Evolutionary conservation across 2,888 invertebrate species (phyloP).

Genomic region (Agrilus cyanescens): DNA sequence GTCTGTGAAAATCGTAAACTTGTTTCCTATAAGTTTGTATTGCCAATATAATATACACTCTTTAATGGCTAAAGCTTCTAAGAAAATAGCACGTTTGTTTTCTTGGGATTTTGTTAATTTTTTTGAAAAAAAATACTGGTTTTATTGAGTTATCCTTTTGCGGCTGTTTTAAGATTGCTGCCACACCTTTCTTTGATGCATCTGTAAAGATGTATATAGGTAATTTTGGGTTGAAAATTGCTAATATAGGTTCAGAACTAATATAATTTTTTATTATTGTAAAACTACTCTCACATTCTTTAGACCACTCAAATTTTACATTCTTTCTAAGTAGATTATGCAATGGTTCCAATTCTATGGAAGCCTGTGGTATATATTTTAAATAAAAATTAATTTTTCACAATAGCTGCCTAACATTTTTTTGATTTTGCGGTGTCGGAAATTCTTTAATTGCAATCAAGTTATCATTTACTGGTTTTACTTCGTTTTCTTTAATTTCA

Average conservation of each 20-base stretch:
- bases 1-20: too few relatives aligned
- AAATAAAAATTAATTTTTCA: neutral
- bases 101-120: too few relatives aligned
- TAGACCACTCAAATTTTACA: constrained; percentile 2
- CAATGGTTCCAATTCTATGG: too few relatives aligned
- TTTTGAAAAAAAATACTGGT: neutral
- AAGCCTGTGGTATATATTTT: neutral
- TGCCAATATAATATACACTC: too few relatives aligned
- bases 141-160: too few relatives aligned
- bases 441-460: neutral
- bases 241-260: constrained; percentile 4
- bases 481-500: neutral
- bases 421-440: neutral
- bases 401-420: neutral
- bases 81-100: too few relatives aligned
- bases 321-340: constrained; percentile 2
- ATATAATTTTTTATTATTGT: constrained; percentile 1
- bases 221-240: constrained; percentile 2
- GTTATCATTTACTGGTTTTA: neutral
- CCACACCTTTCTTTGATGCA: too few relatives aligned
- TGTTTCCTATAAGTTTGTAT: too few relatives aligned
- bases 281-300: constrained; percentile 2
- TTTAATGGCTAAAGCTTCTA: too few relatives aligned
- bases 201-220: constrained; percentile 4
- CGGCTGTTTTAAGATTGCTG: too few relatives aligned